Evolutionary conservation across 2,113 vertebrate species (phyloP), one percentile per base, ranked within the genome.

Genomic region (Tenebrosternarchus preto): DNA sequence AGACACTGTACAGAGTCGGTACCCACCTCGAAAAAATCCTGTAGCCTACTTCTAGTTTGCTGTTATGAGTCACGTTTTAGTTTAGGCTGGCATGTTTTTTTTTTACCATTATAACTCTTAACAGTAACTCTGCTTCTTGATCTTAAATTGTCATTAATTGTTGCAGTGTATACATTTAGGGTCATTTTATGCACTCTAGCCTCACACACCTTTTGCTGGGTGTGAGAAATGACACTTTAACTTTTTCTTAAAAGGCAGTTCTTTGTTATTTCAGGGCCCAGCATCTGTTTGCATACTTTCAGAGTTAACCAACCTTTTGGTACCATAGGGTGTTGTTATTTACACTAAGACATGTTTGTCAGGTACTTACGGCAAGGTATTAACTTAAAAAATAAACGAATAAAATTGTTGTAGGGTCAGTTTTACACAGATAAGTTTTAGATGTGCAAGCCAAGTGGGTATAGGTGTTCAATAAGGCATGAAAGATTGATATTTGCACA

Each of bases 231-330:
- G 72, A 90, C 92, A 86, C 90, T 76, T 22, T 1, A 63, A 75
- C 73, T 78, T 67, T 77, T 84, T 73, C 74, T 86, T 78, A 84
- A 88, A 76, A 84, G 66, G 82, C 74, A 71, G 74, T 68, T 82
- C 74, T 83, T 78, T 91, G 92, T 93, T 93, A 69, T 91, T 92
- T 92, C 89, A 91, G 91, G 80, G 82, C 78, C 83, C 80, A 70
- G 80, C 82, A 86, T 86, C 80, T 88, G 86, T 89, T 89, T 88
- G 87, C 85, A 87, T 64, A 87, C 87, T 86, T 86, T 88, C 87
- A 88, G 82, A 84, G 85, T 81, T 82, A 86, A 78, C 33, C 60
- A 66, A 85, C 91, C 90, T 92, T 92, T 92, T 92, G 89, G 85
- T 77, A 56, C 76, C 5, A 24, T 4, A 27, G 22, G 22, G 33